Conservation (phyloP, 2,888 invertebrate species). For the Synergus japonicus region DNA sequence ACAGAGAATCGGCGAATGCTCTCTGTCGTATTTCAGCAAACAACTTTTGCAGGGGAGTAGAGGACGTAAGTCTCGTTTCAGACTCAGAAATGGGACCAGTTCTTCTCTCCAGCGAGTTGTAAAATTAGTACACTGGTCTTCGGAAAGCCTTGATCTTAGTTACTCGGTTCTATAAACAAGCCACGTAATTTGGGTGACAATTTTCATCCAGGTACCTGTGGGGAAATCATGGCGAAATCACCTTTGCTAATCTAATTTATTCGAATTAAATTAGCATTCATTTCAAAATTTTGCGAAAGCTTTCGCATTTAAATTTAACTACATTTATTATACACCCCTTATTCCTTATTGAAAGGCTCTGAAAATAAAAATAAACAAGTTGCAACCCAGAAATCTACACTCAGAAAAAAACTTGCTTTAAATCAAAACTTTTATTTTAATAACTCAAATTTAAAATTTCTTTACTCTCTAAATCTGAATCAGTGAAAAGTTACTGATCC, state of each 20-base stretch:
- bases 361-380: not conserved
- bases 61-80: constrained; percentile 25
- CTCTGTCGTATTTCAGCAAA: constrained; percentile 38
- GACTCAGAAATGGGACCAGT: constrained; percentile 42
- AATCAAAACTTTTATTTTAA: too few relatives aligned
- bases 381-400: not conserved
- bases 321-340: not conserved
- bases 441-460: too few relatives aligned
- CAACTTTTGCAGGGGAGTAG: constrained; percentile 1
- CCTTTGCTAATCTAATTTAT: not conserved
- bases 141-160: constrained; percentile 40
- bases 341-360: not conserved
- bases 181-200: not conserved
- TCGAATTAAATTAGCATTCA: not conserved
- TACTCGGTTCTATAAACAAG: constrained; percentile 9
- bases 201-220: not conserved
- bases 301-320: not conserved
- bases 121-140: constrained; percentile 32
- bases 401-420: too few relatives aligned
- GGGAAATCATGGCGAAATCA: not conserved
- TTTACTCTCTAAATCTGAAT: too few relatives aligned
- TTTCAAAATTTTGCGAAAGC: not conserved
- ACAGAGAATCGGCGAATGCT: constrained; percentile 24
- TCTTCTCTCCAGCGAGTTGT: constrained; percentile 12
- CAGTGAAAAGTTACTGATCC: too few relatives aligned